phyloP scores from a whole-genome alignment of 2,113 vertebrate species.

The Solea solea region DNA sequence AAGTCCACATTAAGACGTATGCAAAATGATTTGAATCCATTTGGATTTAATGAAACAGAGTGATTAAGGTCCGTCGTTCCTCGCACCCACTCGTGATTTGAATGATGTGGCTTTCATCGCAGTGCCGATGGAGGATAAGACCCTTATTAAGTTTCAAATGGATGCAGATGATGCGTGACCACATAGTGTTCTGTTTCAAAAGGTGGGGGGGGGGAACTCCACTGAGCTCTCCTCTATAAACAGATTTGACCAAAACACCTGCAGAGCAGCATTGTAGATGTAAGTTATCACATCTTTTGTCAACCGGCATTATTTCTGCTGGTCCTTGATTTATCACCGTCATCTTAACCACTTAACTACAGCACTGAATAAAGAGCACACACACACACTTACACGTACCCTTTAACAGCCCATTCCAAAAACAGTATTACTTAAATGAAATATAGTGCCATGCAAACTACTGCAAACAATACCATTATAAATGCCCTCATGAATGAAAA shows the following conservation, averaged over 20 bases:
- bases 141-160: conserved; percentile 33
- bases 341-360: conserved; percentile 21
- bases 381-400: background rate
- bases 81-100: conserved; percentile 29
- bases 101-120: conserved; percentile 46
- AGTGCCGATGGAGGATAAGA: conserved; percentile 33
- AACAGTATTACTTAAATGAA: background rate
- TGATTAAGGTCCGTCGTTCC: conserved; percentile 28
- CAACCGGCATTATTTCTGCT: conserved; percentile 20
- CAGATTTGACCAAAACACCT: background rate
- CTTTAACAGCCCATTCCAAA: no score
- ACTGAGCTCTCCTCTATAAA: conserved; percentile 12
- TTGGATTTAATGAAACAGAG: no score
- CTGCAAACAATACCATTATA: background rate
- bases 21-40: no score
- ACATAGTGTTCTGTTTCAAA: conserved; percentile 27
- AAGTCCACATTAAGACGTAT: no score
- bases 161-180: conserved; percentile 32
- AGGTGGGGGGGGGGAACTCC: background rate
- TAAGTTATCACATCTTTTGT: conserved; percentile 10
- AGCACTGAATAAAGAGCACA: background rate
- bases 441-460: background rate
- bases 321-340: conserved; percentile 15
- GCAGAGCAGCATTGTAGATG: conserved; percentile 8
- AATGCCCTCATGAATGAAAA: background rate